phyloP scores from a whole-genome alignment of 2,888 invertebrate species.

The Euplagia quadripunctaria region DNA sequence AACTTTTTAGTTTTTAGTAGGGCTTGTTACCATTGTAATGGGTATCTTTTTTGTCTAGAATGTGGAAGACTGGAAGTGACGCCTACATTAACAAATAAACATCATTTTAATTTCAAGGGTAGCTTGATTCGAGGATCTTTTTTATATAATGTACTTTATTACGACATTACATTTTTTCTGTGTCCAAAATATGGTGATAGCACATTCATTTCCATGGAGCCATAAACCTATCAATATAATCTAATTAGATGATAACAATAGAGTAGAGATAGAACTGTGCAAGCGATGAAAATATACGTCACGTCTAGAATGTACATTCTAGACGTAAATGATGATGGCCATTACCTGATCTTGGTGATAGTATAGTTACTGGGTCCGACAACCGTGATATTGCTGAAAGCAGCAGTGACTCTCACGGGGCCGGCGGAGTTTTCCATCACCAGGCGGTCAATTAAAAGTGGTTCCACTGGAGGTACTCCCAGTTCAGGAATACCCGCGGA shows the following conservation, averaged over 20 bases:
- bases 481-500: conserved; percentile 90
- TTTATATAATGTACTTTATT: background rate
- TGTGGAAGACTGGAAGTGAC: background rate
- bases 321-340: background rate
- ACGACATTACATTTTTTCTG: background rate
- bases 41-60: background rate
- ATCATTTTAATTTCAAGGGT: background rate
- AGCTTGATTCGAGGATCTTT: background rate
- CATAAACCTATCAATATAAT: background rate
- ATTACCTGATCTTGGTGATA: conserved; percentile 89
- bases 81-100: background rate
- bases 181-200: background rate
- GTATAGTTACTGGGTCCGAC: conserved; percentile 92
- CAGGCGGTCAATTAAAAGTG: conserved; percentile 90
- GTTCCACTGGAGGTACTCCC: conserved; percentile 92
- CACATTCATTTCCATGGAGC: background rate
- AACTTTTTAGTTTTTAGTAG: too few species aligned
- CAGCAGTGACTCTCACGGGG: conserved; percentile 91
- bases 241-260: background rate
- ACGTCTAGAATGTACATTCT: background rate
- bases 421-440: conserved; percentile 93
- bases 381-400: conserved; percentile 92
- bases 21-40: too few species aligned
- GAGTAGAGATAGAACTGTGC: background rate
- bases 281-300: background rate